These are phyloP conservation scores for Parnassius smintheus DNA, from an alignment of 2,888 invertebrate genomes.

Conservation along the genomic window DNA sequence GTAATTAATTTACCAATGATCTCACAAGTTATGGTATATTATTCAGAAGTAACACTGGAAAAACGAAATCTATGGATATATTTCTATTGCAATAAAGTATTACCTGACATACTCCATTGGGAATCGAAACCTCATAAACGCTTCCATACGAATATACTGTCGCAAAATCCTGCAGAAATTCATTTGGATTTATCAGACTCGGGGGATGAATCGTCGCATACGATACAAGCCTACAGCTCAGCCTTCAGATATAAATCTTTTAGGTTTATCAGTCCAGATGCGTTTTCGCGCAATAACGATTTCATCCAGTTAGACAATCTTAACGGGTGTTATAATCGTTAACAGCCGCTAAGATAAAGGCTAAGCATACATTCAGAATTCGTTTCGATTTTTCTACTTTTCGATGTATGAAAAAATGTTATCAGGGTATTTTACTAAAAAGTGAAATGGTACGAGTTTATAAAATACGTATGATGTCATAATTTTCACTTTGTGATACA, in stretches of 20 bases:
- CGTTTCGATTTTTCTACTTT: too few species aligned
- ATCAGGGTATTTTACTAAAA: too few species aligned
- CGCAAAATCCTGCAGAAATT: constrained; percentile 23
- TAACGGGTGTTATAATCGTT: constrained; percentile 19
- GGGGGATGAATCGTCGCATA: constrained; percentile 24
- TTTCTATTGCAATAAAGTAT: not conserved
- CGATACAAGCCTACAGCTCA: constrained; percentile 23
- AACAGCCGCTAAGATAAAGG: not conserved
- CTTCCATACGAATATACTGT: constrained; percentile 19
- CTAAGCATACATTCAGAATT: too few species aligned
- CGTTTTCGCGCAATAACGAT: constrained; percentile 25
- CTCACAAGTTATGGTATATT: too few species aligned
- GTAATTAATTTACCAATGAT: too few species aligned
- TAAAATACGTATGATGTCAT: too few species aligned
- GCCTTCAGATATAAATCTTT: constrained; percentile 35
- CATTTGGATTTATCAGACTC: constrained; percentile 23
- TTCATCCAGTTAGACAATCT: constrained; percentile 8
- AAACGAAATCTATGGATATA: too few species aligned
- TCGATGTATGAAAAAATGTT: too few species aligned
- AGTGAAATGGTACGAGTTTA: too few species aligned
- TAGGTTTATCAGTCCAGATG: constrained; percentile 35
- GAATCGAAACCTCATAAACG: constrained; percentile 18
- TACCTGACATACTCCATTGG: constrained; percentile 8
- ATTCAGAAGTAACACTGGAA: too few species aligned
- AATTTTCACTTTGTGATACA: too few species aligned